These are phyloP conservation scores for Drosophila funebris DNA, from an alignment of 1,140 invertebrate genomes.

Conservation along the genomic window DNA sequence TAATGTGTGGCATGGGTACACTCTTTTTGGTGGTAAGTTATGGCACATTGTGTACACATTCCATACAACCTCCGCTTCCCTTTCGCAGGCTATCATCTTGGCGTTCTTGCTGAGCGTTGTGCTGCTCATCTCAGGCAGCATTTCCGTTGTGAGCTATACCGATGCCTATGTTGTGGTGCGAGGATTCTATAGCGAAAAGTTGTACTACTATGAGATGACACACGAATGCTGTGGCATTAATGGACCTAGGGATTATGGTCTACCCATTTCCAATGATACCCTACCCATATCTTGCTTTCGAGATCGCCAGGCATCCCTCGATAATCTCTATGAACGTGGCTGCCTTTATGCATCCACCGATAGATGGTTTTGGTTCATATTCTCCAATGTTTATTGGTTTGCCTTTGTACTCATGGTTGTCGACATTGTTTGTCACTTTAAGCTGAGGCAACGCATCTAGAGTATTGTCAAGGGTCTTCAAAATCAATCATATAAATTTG, in stretches of 20 bases:
- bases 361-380: constrained; percentile 37
- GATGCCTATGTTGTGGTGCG: constrained; percentile 23
- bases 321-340: constrained; percentile 5
- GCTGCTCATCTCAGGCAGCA: constrained; percentile 13
- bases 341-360: constrained; percentile 15
- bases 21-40: constrained; percentile 13
- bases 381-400: constrained; percentile 33
- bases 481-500: not conserved
- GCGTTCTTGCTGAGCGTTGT: not conserved
- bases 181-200: not conserved
- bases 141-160: not conserved
- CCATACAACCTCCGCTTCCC: not conserved
- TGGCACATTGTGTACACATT: not conserved
- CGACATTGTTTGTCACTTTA: constrained; percentile 9
- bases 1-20: not conserved
- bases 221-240: constrained; percentile 30
- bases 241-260: constrained; percentile 17
- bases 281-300: constrained; percentile 16
- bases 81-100: not conserved
- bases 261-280: not conserved
- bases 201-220: constrained; percentile 12
- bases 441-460: constrained; percentile 1
- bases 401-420: constrained; percentile 3
- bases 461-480: not conserved
- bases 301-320: not conserved